Evolutionary conservation across 2,113 vertebrate species (phyloP).

Genomic region (Macroglossus sobrinus): DNA sequence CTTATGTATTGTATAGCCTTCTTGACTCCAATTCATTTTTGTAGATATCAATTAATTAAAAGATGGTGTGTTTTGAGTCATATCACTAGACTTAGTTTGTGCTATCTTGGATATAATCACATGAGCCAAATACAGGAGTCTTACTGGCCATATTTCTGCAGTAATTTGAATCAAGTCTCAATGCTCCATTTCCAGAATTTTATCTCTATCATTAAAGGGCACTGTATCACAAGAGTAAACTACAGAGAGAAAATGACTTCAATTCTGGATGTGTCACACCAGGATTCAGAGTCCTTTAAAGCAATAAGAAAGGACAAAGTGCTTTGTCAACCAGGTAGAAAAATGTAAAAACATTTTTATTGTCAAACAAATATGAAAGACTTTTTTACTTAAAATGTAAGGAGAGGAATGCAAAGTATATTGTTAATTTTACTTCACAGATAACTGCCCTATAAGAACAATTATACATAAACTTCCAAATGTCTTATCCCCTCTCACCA

Average conservation of each 20-base stretch:
- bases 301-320: constrained; percentile 24
- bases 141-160: not conserved
- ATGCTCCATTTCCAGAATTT: not conserved
- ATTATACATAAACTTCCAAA: constrained; percentile 56
- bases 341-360: constrained; percentile 43
- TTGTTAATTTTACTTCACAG: constrained; percentile 21
- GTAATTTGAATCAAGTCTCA: not conserved
- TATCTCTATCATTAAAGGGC: constrained; percentile 7
- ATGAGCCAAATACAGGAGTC: not conserved
- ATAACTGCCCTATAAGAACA: constrained; percentile 46
- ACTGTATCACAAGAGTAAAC: not conserved
- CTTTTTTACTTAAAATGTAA: constrained; percentile 30
- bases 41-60: not conserved
- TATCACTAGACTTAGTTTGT: not conserved
- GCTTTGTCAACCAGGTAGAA: constrained; percentile 8
- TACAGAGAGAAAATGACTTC: not conserved
- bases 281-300: not conserved
- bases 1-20: not conserved
- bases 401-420: constrained; percentile 45
- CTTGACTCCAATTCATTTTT: not conserved
- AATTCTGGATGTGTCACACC: not conserved
- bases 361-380: constrained; percentile 11
- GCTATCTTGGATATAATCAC: not conserved
- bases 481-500: not conserved
- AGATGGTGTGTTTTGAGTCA: not conserved